Base-by-base conservation (phyloP, 2,888 invertebrate species). In the Flabesymbios commensalis region DNA sequence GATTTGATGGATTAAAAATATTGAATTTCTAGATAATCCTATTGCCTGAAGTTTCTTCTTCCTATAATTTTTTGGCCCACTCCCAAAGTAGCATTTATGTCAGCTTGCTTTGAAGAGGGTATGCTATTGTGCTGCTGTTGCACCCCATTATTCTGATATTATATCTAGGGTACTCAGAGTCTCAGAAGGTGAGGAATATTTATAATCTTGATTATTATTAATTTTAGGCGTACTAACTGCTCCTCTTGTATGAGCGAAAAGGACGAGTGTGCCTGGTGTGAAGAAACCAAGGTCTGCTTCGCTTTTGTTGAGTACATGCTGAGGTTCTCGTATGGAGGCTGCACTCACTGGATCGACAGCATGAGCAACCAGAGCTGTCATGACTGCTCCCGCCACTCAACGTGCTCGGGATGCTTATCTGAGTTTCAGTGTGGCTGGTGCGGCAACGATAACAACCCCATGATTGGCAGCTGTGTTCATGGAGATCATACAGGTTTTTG, bases 381-480 rank as follows among this genome's bases (percentile, higher is more conserved):
- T 26, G 75, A 80, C 63, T 83, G 83, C 63, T 58, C 71, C 2
- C 43, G 65, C 3, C 74, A 76, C 57, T 69, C 67, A 29, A 74
- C 69, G 5, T 83, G 81, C 67, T 72, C 74, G 24, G 57, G 63
- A 1, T 95, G 95, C 77, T 84, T 95, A 65, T 87, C 89, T 57
- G 89, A 91, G 22, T 86, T 94, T 73, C 91, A 92, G 63, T 96
- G 96, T 83, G 96, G 96, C 5, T 96, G 96, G 96, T 94, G 94
- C 80, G 92, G 92, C 77, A 91, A 91, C 71, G 85, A 88, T 26
- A 90, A 90, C 56, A 94, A 95, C 83, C 94, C 94, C 0, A 92
- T 92, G 67, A 88, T 90, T 67, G 95, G 95, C 0, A 86, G 68
- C 22, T 81, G 80, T 68, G 61, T 74, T 26, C 70, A 74, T 28